Percentiles rank a stretch among this genome's conserved stretches.
Conservation (phyloP, 2,113 vertebrate species). For the Cettia cetti region DNA sequence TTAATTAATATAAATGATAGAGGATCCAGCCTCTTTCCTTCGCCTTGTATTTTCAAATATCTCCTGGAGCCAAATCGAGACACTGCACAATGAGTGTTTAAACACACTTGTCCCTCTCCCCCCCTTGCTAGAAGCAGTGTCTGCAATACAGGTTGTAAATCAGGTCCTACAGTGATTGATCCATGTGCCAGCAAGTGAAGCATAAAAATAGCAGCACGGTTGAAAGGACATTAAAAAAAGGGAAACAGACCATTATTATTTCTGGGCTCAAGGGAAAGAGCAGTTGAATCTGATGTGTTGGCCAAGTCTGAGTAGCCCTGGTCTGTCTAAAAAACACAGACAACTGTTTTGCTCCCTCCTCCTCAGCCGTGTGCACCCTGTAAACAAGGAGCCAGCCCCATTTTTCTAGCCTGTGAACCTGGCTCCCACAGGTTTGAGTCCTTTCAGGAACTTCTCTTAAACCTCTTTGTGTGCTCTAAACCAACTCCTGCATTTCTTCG, state of each 20-base stretch:
- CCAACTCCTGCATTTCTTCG: not conserved
- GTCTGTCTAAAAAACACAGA: not conserved
- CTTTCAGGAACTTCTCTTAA: not conserved
- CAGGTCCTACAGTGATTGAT: conserved; percentile 14
- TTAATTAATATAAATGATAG: conserved; percentile 8
- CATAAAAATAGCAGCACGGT: conserved; percentile 25
- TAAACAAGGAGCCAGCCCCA: not conserved
- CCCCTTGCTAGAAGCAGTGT: not conserved
- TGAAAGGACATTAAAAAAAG: conserved; percentile 9
- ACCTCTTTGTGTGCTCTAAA: not conserved
- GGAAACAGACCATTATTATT: conserved; percentile 30
- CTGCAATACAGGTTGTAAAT: conserved; percentile 52
- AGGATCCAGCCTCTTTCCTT: not conserved
- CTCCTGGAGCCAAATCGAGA: not conserved
- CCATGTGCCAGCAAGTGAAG: conserved; percentile 13
- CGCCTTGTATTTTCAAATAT: not conserved
- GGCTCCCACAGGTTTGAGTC: not conserved
- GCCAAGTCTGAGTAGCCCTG: not conserved
- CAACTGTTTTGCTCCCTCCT: not conserved
- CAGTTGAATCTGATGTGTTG: not conserved
- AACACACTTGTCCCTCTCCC: conserved; percentile 4
- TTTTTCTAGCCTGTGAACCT: conserved; percentile 25
- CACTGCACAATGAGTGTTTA: not conserved
- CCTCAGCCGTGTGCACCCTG: not conserved
- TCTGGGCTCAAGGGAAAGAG: not conserved